Evolutionary conservation across 2,797 vertebrate species (phyloP), one percentile per base, ranked within the genome.

Genomic region (Channallabes apus): DNA sequence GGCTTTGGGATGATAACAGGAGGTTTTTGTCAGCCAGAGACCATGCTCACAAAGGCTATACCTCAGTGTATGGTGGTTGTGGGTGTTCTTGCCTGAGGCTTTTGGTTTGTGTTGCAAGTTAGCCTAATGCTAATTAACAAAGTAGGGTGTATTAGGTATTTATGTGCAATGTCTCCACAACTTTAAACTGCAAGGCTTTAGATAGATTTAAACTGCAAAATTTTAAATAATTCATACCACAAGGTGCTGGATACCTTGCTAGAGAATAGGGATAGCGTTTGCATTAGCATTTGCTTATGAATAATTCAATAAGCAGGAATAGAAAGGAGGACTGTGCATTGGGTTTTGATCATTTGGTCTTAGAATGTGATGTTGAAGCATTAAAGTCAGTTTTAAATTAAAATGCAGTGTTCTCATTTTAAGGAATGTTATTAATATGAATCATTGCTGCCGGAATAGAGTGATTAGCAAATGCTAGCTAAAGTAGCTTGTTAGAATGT

Each of bases 1-100:
- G 38, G 93, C 89, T 91, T 89, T 88, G 86, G 41, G 59, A 89
- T 83, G 93, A 94, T 94, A 94, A 94, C 92, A 86, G 89, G 86
- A 88, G 86, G 91, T 91, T 93, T 91, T 91, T 86, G 67, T 85
- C 89, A 91, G 89, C 85, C 89, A 84, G 86, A 56, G 88, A 86
- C 84, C 88, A 91, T 91, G 91, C 89, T 92, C 90, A 86, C 87
- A 82, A 86, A 89, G 90, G 89, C 85, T 92, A 93, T 91, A 92
- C 91, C 91, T 93, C 76, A 69, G 67, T 87, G 89, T 83, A 89
- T 88, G 87, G 84, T 84, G 90, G 91, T 94, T 93, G 92, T 90
- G 86, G 82, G 84, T 77, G 73, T 86, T 68, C 77, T 72, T 72
- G 12, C 22, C 15, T 6, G 6, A 12, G 89, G 87, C 24, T 86